These are phyloP conservation scores for Medauroidea extradentata DNA, from an alignment of 1,140 invertebrate species.

Conservation along the genomic window DNA sequence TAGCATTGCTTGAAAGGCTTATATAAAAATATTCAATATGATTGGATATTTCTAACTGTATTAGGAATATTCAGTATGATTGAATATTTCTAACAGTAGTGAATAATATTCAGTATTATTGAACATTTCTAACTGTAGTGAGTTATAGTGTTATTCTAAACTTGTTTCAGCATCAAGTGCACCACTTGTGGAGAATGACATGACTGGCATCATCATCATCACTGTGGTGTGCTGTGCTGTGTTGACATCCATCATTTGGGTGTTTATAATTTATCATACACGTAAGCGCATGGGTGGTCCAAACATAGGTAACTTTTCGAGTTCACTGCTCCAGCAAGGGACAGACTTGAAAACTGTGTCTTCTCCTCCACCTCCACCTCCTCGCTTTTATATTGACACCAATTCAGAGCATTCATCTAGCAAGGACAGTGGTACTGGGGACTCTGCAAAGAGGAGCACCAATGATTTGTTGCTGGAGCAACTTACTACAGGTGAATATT, in stretches of 20 bases:
- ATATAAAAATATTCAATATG: no score
- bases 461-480: constrained; percentile 44
- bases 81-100: no score
- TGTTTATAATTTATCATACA: constrained; percentile 86
- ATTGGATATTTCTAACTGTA: no score
- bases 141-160: constrained; percentile 11
- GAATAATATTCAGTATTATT: constrained; percentile 24
- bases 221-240: constrained; percentile 87
- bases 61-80: no score
- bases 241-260: constrained; percentile 85
- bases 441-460: constrained; percentile 59
- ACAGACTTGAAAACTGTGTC: constrained; percentile 35
- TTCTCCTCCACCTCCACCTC: constrained; percentile 40
- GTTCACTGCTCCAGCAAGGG: constrained; percentile 36
- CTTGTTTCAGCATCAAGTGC: constrained; percentile 37
- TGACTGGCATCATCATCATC: constrained; percentile 81
- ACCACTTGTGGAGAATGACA: constrained; percentile 57
- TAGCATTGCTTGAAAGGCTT: no score
- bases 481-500: neutral
- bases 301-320: constrained; percentile 4
- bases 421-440: constrained; percentile 59
- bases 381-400: constrained; percentile 35
- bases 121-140: constrained; percentile 15
- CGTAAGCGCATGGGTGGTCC: constrained; percentile 50
- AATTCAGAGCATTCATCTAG: constrained; percentile 47